Conservation (phyloP, 2,888 invertebrate genomes). For the Acrocera orbiculus region DNA sequence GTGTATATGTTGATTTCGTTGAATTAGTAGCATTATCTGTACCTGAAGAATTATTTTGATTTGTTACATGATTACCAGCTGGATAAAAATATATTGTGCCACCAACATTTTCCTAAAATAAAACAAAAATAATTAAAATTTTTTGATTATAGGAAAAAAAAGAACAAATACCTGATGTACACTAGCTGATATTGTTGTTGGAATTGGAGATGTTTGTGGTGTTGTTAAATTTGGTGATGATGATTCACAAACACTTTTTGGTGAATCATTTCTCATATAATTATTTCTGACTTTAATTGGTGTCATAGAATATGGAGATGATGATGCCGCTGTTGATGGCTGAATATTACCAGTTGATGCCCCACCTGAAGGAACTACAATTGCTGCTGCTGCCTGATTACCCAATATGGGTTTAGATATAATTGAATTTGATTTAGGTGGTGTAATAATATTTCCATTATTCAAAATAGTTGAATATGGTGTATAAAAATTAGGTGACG, state of each 20-base stretch:
- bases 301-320: slow-evolving; percentile 15
- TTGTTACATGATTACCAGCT: slow-evolving; percentile 37
- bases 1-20: slow-evolving; percentile 19
- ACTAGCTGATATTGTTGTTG: slow-evolving; percentile 25
- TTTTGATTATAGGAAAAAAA: slow-evolving; percentile 4
- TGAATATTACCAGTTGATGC: slow-evolving; percentile 11
- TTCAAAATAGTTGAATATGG: slow-evolving; percentile 27
- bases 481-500: slow-evolving; percentile 29
- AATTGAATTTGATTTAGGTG: slow-evolving; percentile 14
- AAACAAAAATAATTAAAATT: neutral
- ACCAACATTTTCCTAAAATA: slow-evolving; percentile 66
- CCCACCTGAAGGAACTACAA: neutral
- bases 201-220: slow-evolving; percentile 34
- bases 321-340: slow-evolving; percentile 14
- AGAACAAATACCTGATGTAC: slow-evolving; percentile 26
- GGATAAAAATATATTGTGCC: slow-evolving; percentile 91
- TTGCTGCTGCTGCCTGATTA: slow-evolving; percentile 19
- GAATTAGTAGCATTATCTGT: slow-evolving; percentile 22
- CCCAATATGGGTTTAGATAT: slow-evolving; percentile 17
- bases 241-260: slow-evolving; percentile 17
- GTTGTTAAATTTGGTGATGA: slow-evolving; percentile 33
- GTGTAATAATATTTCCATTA: slow-evolving; percentile 16
- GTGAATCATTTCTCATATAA: slow-evolving; percentile 22
- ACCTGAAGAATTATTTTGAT: slow-evolving; percentile 25
- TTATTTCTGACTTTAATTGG: slow-evolving; percentile 13